phyloP scores from a whole-genome alignment of 2,888 invertebrate genomes.

The Lamproptera curius region DNA sequence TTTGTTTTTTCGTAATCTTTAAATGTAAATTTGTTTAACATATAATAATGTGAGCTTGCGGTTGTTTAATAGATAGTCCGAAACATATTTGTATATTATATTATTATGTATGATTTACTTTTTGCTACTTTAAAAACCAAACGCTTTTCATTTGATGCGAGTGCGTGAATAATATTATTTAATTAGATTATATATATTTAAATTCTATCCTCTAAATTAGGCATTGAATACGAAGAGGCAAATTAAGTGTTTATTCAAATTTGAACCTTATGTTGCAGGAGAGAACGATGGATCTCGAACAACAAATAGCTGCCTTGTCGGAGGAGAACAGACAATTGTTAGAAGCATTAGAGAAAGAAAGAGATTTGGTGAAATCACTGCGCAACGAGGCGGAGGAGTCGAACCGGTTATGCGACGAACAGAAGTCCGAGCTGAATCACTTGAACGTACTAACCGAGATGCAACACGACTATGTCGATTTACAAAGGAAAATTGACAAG shows the following conservation, averaged over 20 bases:
- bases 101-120: too few relatives aligned
- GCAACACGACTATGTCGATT: conserved; percentile 61
- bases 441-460: conserved; percentile 62
- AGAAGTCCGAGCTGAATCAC: conserved; percentile 67
- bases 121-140: too few relatives aligned
- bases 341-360: conserved; percentile 74
- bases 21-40: too few relatives aligned
- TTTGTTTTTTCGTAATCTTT: too few relatives aligned
- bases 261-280: conserved; percentile 44
- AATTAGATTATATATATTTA: too few relatives aligned
- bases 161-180: too few relatives aligned
- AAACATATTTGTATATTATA: too few relatives aligned
- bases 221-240: too few relatives aligned
- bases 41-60: too few relatives aligned
- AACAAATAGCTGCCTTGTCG: conserved; percentile 63
- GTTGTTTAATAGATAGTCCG: too few relatives aligned
- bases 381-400: conserved; percentile 71
- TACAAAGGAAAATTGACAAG: conserved; percentile 67
- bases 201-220: too few relatives aligned
- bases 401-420: conserved; percentile 67
- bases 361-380: conserved; percentile 69
- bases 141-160: too few relatives aligned
- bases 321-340: conserved; percentile 70
- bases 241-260: neutral
- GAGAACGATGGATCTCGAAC: conserved; percentile 57